Percentiles rank a stretch among this genome's conserved stretches.
phyloP scores from a whole-genome alignment of 2,113 vertebrate species.

The Bettongia penicillata region DNA sequence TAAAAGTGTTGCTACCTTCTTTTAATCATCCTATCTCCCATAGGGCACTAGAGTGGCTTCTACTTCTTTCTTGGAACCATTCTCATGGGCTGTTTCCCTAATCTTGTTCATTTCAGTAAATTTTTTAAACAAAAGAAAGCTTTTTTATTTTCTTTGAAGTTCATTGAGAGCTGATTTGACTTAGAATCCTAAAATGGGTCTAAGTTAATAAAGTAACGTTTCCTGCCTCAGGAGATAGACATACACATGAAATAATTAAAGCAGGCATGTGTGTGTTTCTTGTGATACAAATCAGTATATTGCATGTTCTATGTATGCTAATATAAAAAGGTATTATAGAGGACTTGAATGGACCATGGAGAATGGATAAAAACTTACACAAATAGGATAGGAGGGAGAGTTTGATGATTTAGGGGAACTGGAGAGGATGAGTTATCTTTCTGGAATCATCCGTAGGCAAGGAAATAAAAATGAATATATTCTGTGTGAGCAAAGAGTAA shows the following conservation, averaged over 20 bases:
- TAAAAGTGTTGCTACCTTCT: background rate
- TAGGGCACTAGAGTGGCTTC: background rate
- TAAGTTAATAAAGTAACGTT: background rate
- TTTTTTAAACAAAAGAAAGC: background rate
- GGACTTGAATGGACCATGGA: conserved; percentile 21
- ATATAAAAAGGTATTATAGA: conserved; percentile 28
- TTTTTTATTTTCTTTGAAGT: background rate
- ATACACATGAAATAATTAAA: background rate
- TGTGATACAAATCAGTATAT: background rate
- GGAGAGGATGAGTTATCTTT: background rate
- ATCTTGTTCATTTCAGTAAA: background rate
- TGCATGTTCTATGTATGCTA: background rate
- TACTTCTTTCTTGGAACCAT: background rate
- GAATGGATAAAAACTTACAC: background rate
- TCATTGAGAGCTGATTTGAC: background rate
- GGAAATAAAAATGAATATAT: background rate
- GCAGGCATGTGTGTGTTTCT: background rate
- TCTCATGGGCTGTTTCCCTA: background rate
- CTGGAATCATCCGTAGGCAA: background rate
- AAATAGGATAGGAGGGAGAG: background rate
- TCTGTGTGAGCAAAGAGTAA: conserved; percentile 14
- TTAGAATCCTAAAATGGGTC: background rate
- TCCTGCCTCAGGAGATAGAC: background rate
- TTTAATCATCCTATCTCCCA: background rate
- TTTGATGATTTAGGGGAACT: background rate